These are phyloP conservation scores for Bradynema listronoti DNA, from an alignment of 1,140 invertebrate genomes.

Conservation along the genomic window DNA sequence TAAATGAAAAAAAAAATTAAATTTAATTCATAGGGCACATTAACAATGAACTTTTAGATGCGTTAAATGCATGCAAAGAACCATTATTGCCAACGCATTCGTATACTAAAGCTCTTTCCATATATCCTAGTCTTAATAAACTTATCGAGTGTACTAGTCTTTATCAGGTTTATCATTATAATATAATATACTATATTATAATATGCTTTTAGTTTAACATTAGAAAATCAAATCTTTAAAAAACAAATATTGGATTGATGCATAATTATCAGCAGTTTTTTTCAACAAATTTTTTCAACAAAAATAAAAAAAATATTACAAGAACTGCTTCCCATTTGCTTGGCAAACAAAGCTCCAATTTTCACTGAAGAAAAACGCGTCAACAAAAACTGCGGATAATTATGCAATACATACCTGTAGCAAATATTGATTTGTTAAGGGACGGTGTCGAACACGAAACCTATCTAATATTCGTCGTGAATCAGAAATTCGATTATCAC, in stretches of 20 bases:
- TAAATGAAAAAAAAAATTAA: slow-evolving; percentile 3
- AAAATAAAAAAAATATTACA: too few species aligned
- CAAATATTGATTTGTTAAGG: slow-evolving; percentile 37
- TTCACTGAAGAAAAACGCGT: too few species aligned
- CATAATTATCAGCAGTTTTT: too few species aligned
- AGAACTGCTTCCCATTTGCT: too few species aligned
- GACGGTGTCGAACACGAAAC: slow-evolving; percentile 53
- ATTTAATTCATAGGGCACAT: slow-evolving; percentile 1
- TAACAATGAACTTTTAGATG: slow-evolving; percentile 22
- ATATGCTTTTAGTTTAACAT: too few species aligned
- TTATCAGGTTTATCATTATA: slow-evolving; percentile 45
- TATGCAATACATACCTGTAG: too few species aligned
- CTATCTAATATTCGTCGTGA: slow-evolving; percentile 53
- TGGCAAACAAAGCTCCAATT: too few species aligned
- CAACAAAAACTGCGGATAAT: too few species aligned
- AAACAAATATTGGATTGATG: too few species aligned
- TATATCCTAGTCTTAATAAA: slow-evolving; percentile 49
- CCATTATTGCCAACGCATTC: slow-evolving; percentile 42
- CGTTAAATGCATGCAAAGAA: slow-evolving; percentile 34
- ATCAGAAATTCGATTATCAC: slow-evolving; percentile 36
- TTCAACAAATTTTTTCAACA: too few species aligned
- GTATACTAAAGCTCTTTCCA: slow-evolving; percentile 50
- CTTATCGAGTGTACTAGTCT: slow-evolving; percentile 54
- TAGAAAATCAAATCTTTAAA: too few species aligned
- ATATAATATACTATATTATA: too few species aligned